A percentile compares a stretch with the other conserved stretches of the same genome.
These are phyloP conservation scores for Lacanobia wlatinum DNA, from an alignment of 2,888 invertebrate genomes.

Conservation along the genomic window DNA sequence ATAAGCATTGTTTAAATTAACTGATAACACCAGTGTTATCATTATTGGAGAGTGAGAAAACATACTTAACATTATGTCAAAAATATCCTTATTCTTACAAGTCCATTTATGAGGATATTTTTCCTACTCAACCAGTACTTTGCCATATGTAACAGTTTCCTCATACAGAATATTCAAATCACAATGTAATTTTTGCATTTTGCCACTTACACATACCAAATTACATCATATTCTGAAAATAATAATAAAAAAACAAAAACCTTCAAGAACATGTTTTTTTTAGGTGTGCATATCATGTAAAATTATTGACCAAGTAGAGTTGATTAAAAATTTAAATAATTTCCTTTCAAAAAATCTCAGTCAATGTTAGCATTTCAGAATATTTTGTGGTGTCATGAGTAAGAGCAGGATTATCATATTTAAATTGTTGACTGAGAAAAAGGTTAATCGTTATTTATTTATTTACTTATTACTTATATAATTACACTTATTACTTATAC, in stretches of 20 bases:
- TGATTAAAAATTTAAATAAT: conserved; percentile 33
- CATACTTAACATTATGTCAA: not conserved
- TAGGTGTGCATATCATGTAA: not conserved
- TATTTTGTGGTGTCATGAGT: conserved; percentile 19
- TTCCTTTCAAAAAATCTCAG: not conserved
- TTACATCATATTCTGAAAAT: not conserved
- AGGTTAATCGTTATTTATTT: too few species aligned
- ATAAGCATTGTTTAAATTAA: conserved; percentile 34
- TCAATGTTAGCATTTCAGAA: conserved; percentile 6
- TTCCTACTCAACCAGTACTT: too few species aligned
- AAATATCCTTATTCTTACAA: not conserved
- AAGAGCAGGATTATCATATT: conserved; percentile 3
- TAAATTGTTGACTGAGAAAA: not conserved
- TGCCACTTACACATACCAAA: not conserved
- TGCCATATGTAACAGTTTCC: not conserved
- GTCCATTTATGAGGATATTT: too few species aligned
- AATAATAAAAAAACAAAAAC: not conserved
- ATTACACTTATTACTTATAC: too few species aligned
- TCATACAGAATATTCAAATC: not conserved
- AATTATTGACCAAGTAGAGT: conserved; percentile 8
- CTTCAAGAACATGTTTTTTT: not conserved
- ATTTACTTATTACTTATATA: too few species aligned
- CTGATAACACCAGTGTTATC: conserved; percentile 43
- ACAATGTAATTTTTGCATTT: not conserved
- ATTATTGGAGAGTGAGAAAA: conserved; percentile 9